Evolutionary conservation across 1,140 invertebrate genomes (phyloP).

Genomic region (Drosophila tristis): DNA sequence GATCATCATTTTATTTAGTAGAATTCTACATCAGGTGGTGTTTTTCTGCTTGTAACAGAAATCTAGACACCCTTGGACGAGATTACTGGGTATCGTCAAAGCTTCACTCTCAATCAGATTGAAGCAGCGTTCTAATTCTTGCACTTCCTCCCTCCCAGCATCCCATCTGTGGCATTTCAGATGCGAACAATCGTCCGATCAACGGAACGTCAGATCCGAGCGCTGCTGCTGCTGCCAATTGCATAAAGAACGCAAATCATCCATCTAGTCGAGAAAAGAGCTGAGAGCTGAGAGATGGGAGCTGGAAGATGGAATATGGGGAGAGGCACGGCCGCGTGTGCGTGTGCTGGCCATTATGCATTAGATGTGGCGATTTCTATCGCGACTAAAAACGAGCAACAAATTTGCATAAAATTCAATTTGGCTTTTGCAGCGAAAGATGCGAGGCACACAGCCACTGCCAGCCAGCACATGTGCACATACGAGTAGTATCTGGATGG

Average conservation of each 20-base stretch:
- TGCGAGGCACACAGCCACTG: conserved; percentile 33
- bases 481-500: conserved; percentile 1
- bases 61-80: neutral
- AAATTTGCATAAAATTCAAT: conserved; percentile 83
- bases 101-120: conserved; percentile 34
- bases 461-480: conserved; percentile 14
- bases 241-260: conserved; percentile 62
- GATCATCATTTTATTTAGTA: too few species aligned
- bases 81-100: neutral
- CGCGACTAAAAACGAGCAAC: conserved; percentile 57
- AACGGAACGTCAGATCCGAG: conserved; percentile 23
- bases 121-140: conserved; percentile 37
- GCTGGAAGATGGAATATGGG: neutral
- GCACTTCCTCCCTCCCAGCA: neutral
- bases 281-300: neutral
- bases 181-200: conserved; percentile 1
- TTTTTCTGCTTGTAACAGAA: too few species aligned
- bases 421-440: conserved; percentile 64
- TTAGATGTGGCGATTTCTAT: conserved; percentile 77
- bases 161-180: conserved; percentile 39
- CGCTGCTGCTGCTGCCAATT: conserved; percentile 48
- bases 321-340: conserved; percentile 14
- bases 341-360: conserved; percentile 68
- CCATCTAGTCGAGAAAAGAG: conserved; percentile 16
- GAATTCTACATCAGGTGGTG: too few species aligned